phyloP scores from a whole-genome alignment of 1,140 invertebrate species.

The Cotesia typhae region DNA sequence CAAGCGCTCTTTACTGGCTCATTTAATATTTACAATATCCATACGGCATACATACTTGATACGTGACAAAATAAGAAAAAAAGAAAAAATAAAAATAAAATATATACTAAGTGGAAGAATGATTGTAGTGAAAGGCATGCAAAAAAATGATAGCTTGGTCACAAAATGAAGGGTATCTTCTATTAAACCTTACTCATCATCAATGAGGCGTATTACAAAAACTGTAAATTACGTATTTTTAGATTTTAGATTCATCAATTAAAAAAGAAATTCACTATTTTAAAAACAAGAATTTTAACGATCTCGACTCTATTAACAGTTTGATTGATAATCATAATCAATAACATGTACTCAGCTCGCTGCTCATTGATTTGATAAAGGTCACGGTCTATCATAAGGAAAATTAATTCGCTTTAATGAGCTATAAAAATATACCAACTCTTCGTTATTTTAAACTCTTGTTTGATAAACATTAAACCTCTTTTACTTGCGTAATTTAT shows the following conservation, averaged over 20 bases:
- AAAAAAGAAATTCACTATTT: neutral
- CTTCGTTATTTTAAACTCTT: no score
- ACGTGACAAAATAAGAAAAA: constrained; percentile 6
- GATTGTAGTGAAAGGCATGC: constrained; percentile 21
- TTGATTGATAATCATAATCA: constrained; percentile 12
- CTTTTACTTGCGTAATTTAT: no score
- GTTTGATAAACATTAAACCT: no score
- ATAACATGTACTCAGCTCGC: no score
- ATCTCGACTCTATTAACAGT: neutral
- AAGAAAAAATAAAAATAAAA: no score
- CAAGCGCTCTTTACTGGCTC: neutral
- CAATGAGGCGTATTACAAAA: constrained; percentile 8
- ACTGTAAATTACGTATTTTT: constrained; percentile 10
- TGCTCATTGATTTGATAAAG: no score
- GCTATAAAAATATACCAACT: no score
- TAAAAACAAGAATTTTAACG: neutral
- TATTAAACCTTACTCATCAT: constrained; percentile 18
- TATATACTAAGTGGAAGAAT: neutral
- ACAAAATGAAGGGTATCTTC: constrained; percentile 26
- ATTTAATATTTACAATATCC: no score
- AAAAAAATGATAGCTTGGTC: constrained; percentile 25
- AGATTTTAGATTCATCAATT: neutral
- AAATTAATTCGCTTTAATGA: no score
- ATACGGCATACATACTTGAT: no score
- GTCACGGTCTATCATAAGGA: no score